Evolutionary conservation across 2,113 vertebrate species (phyloP), one percentile per base, ranked within the genome.

Genomic region (Pseudonaja textilis): DNA sequence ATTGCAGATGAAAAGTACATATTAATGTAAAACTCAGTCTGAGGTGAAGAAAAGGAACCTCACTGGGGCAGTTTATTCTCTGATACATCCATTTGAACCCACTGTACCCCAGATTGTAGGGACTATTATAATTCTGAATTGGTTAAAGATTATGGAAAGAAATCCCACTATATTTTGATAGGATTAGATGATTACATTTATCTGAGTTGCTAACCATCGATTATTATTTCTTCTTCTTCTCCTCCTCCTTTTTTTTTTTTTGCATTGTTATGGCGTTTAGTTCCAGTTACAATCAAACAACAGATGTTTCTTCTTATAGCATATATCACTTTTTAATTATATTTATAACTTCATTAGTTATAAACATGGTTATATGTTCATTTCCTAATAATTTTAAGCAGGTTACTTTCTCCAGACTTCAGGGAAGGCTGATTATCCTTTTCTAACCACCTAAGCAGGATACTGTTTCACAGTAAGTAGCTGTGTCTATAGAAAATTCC

Each of bases 261-360:
- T 45, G 8, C 14, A 39, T 54, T 47, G 5, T 52, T 11, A 22
- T 87, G 6, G 57, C 54, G 23, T 91, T 91, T 29, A 22, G 14
- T 29, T 90, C 20, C 87, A 42, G 9, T 87, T 59, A 87, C 11
- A 87, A 50, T 59, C 26, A 47, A 87, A 34, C 2, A 34, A 42
- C 18, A 25, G 52, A 26, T 91, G 90, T 56, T 85, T 86, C 81
- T 91, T 85, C 39, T 42, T 57, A 57, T n/a, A 54, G 45, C 54
- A 57, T 39, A 29, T 50, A 25, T 22, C 20, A 61, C 9, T 87
- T 56, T 42, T 56, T 26, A 61, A 45, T 91, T 45, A 1, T 87
- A 59, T 92, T 92, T 64, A 92, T 64, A 92, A 52, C 25, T 91
- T 87, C 26, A 50, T 57, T 91, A 25, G 4, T n/a, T 45, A 45